Evolutionary conservation across 2,113 vertebrate species (phyloP), one percentile per base, ranked within the genome.

Genomic region (Barnardius zonarius): DNA sequence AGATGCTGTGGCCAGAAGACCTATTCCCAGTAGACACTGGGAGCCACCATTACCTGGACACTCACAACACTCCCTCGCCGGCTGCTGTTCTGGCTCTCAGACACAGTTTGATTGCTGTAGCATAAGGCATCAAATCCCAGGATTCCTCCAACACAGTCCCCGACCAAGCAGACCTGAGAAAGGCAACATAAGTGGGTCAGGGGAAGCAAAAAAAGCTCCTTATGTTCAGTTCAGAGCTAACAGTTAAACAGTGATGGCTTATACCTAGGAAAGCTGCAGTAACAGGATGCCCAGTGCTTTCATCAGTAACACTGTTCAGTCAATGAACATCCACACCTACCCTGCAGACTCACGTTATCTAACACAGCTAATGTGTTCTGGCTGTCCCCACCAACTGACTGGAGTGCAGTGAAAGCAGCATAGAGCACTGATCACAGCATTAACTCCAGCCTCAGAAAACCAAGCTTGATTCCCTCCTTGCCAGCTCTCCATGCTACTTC

Each of bases 101-200:
- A 99, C 90, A 98, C 98, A 0, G 98, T 98, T 96, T 99, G 98
- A 88, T 97, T 98, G 97, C 98, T 99, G 95, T 97, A 99, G 98
- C 99, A 99, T 33, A 99, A 98, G 94, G 98, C 99, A 48, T 99
- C 99, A 5, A 99, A 99, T 2, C 98, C 99, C 97, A 99, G 98
- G 96, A 99, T 99, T 6, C 99, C 99, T n/a, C 99, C 99, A 2
- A 99, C 99, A 37, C 99, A 99, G 98, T 99, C 99, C 22, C 99
- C 99, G 2, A 99, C 99, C 59, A 99, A 97, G 92, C 99, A 99
- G 83, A 99, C 99, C 99, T 99, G 97, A 55, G 73, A 75, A 66
- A 86, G n/a, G 44, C 35, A 68, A 77, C 76, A 70, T 41, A 84
- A 92, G 17, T 35, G 22, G 57, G 57, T 59, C 33, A 79, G 78